phyloP scores from a whole-genome alignment of 2,888 invertebrate genomes.

The Polylopha cassiicola region DNA sequence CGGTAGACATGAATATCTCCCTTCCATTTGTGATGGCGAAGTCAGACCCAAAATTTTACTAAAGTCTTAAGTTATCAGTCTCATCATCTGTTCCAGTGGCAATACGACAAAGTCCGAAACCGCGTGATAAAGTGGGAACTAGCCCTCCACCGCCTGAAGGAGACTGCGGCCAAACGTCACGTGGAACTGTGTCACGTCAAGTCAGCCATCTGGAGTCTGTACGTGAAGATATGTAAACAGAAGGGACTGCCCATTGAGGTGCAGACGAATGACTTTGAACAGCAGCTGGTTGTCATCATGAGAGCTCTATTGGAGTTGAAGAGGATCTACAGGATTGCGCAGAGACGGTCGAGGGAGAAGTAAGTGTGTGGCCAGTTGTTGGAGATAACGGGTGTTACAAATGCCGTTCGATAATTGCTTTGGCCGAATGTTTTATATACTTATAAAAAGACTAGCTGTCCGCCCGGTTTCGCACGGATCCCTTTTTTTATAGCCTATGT shows the following conservation, averaged over 20 bases:
- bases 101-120: slow-evolving; percentile 77
- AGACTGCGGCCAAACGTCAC: slow-evolving; percentile 70
- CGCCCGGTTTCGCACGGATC: too few species aligned
- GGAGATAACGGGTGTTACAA: too few species aligned
- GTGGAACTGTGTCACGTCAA: slow-evolving; percentile 77
- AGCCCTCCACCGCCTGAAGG: slow-evolving; percentile 77
- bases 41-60: too few species aligned
- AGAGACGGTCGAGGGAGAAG: slow-evolving; percentile 59
- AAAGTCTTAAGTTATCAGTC: too few species aligned
- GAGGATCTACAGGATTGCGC: slow-evolving; percentile 66
- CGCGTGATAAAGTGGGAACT: slow-evolving; percentile 80
- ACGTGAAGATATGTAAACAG: slow-evolving; percentile 79
- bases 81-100: too few species aligned
- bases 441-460: too few species aligned
- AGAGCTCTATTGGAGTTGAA: slow-evolving; percentile 75
- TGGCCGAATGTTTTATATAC: too few species aligned
- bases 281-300: slow-evolving; percentile 79
- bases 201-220: slow-evolving; percentile 78
- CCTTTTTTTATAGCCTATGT: too few species aligned
- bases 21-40: too few species aligned
- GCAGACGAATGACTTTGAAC: slow-evolving; percentile 72
- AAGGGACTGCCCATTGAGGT: slow-evolving; percentile 67
- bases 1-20: too few species aligned
- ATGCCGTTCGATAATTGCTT: too few species aligned
- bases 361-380: slow-evolving; percentile 30